Conservation (phyloP, 2,888 invertebrate species). For the Aphidius colemani region DNA sequence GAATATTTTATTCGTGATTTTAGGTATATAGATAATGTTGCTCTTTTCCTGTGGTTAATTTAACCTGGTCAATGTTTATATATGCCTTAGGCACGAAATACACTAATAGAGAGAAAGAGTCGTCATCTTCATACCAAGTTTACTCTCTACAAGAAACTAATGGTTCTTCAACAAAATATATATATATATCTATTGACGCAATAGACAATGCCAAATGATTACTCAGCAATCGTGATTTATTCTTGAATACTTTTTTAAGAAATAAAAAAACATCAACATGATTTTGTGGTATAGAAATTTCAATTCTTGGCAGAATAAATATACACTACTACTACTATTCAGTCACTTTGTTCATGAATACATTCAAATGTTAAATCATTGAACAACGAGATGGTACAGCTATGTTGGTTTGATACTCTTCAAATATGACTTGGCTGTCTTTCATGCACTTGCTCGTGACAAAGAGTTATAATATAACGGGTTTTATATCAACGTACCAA, state of each 20-base stretch:
- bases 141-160: conserved; percentile 3
- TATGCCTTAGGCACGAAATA: too few relatives aligned
- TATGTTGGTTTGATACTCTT: conserved; percentile 28
- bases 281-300: not conserved
- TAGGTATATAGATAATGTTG: too few relatives aligned
- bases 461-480: too few relatives aligned
- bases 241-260: not conserved
- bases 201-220: conserved; percentile 18
- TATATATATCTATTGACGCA: not conserved
- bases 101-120: conserved; percentile 20
- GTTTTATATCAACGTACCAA: too few relatives aligned
- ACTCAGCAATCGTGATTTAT: conserved; percentile 15
- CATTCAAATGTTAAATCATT: not conserved
- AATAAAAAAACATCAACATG: not conserved
- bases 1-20: too few relatives aligned
- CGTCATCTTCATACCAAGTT: conserved; percentile 7
- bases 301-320: conserved; percentile 2
- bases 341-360: too few relatives aligned
- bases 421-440: not conserved
- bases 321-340: too few relatives aligned
- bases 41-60: too few relatives aligned
- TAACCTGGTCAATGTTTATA: too few relatives aligned
- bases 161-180: too few relatives aligned
- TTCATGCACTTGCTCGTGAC: too few relatives aligned
- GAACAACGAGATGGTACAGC: conserved; percentile 18